Conservation (phyloP, 2,888 invertebrate species). For the Cylloceria caligata region DNA sequence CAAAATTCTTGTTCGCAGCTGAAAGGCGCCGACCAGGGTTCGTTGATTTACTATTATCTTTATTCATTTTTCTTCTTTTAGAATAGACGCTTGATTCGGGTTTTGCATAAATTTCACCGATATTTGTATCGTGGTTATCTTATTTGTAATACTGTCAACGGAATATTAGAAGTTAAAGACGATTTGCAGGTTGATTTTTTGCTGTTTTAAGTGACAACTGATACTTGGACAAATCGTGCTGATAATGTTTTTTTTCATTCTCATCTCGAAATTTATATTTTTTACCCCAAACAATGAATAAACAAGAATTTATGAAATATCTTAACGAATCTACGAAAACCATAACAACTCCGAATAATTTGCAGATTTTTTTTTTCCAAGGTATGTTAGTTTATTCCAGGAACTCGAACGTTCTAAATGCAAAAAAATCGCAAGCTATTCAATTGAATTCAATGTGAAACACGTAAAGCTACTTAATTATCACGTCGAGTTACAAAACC, state of each 20-base stretch:
- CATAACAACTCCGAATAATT: too few relatives aligned
- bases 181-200: too few relatives aligned
- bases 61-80: background rate
- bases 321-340: too few relatives aligned
- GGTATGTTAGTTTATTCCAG: too few relatives aligned
- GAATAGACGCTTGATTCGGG: background rate
- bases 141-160: background rate
- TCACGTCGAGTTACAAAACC: background rate
- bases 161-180: too few relatives aligned
- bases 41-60: background rate
- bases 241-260: too few relatives aligned
- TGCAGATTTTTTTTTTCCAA: too few relatives aligned
- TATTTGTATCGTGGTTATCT: background rate
- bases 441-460: background rate
- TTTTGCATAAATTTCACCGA: slow-evolving; percentile 10
- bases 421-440: background rate
- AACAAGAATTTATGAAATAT: too few relatives aligned
- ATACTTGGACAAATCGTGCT: background rate
- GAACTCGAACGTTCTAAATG: background rate
- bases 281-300: too few relatives aligned
- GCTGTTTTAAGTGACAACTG: background rate
- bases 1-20: background rate
- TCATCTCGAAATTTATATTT: too few relatives aligned
- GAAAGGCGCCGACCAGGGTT: background rate
- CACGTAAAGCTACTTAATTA: background rate